These are phyloP conservation scores for Nomada hirtipes DNA, from an alignment of 2,888 invertebrate genomes.

Conservation along the genomic window DNA sequence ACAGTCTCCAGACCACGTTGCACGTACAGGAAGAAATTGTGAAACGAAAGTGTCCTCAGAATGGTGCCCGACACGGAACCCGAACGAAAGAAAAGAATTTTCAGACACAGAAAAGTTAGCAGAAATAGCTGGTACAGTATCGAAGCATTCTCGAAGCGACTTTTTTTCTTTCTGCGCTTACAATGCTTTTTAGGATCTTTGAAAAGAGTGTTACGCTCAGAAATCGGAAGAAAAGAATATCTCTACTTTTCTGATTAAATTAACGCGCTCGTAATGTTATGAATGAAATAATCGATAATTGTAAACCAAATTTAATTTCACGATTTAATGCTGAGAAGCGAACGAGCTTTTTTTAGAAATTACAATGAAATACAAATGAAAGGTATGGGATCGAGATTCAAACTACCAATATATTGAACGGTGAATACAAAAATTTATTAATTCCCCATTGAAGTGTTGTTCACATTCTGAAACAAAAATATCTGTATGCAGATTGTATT, in stretches of 20 bases:
- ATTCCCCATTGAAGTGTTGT: too few relatives aligned
- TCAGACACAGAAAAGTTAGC: conserved; percentile 18
- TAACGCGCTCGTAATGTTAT: not conserved
- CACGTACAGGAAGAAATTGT: not conserved
- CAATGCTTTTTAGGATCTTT: not conserved
- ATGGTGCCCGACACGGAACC: not conserved
- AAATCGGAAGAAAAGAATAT: not conserved
- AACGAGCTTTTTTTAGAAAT: not conserved
- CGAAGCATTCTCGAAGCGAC: conserved; percentile 8
- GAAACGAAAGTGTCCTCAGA: conserved; percentile 12
- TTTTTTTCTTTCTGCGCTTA: conserved; percentile 36
- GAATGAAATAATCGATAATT: not conserved
- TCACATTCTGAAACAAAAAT: too few relatives aligned
- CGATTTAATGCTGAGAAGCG: not conserved
- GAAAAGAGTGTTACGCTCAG: not conserved
- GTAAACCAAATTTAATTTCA: not conserved
- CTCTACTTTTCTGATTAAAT: not conserved
- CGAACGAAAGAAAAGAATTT: not conserved
- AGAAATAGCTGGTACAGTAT: conserved; percentile 8
- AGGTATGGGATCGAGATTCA: too few relatives aligned
- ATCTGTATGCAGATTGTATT: too few relatives aligned
- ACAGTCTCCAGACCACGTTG: not conserved
- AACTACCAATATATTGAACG: too few relatives aligned
- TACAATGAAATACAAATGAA: too few relatives aligned
- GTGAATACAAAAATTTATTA: too few relatives aligned